A percentile compares a stretch with the other conserved stretches of the same genome.
Evolutionary conservation across 2,113 vertebrate species (phyloP).

Genomic region (Brachyistius frenatus): DNA sequence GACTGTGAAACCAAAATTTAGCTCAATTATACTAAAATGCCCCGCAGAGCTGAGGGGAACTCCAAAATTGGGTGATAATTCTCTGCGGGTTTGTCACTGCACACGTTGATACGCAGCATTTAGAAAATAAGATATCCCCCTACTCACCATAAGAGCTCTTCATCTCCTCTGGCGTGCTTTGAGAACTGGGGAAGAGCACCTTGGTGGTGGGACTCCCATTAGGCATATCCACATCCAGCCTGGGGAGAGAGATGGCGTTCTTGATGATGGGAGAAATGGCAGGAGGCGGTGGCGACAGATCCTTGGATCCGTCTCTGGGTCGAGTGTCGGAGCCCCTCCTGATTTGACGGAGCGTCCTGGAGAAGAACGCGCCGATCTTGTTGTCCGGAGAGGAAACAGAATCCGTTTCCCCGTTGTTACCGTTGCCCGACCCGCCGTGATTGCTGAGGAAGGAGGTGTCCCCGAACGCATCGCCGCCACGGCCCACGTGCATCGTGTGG

Average conservation of each 20-base stretch:
- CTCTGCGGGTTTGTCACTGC: neutral
- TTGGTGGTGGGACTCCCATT: conserved; percentile 84
- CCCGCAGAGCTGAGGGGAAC: neutral
- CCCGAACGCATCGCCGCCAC: conserved; percentile 94
- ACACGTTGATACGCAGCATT: neutral
- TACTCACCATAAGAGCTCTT: conserved; percentile 90
- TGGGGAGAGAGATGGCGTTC: conserved; percentile 94
- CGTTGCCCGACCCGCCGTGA: conserved; percentile 84
- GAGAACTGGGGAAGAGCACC: conserved; percentile 86
- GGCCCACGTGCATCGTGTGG: conserved; percentile 98
- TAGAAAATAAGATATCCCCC: neutral
- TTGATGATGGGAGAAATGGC: conserved; percentile 96
- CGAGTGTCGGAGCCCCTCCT: conserved; percentile 85
- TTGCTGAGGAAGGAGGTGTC: conserved; percentile 99
- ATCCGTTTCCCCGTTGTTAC: conserved; percentile 74
- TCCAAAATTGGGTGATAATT: neutral
- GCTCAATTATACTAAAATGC: too few relatives aligned
- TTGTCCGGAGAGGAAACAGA: conserved; percentile 78
- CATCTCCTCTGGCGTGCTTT: conserved; percentile 82
- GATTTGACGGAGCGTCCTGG: conserved; percentile 91
- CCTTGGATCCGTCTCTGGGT: conserved; percentile 73
- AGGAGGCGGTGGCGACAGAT: conserved; percentile 87
- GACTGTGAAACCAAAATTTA: too few relatives aligned
- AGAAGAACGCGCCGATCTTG: conserved; percentile 87
- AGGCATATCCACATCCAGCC: conserved; percentile 84